Evolutionary conservation across 2,888 invertebrate genomes (phyloP).

Genomic region (Morinoia aosen): DNA sequence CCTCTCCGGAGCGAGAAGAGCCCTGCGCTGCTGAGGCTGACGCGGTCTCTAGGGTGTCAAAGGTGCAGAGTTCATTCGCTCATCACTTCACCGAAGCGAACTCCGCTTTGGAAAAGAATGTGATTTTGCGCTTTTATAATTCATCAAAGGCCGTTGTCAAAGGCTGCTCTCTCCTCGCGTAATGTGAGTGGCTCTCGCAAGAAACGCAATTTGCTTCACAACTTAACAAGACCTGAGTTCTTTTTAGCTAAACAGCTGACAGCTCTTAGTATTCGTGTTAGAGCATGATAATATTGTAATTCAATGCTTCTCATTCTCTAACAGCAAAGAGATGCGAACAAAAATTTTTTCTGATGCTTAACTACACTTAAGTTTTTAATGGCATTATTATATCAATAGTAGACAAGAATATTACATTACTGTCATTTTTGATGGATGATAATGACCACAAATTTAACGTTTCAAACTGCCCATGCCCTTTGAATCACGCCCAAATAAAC

Average conservation of each 20-base stretch:
- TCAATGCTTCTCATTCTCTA: neutral
- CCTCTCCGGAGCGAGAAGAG: neutral
- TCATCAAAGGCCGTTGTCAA: neutral
- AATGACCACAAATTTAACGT: neutral
- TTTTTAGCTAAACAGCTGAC: neutral
- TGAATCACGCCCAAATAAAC: neutral
- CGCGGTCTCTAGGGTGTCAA: constrained; percentile 37
- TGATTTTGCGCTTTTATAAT: constrained; percentile 27
- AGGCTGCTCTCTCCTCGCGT: neutral
- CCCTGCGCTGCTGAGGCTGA: neutral
- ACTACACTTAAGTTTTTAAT: no score
- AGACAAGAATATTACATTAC: neutral
- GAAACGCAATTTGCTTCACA: neutral
- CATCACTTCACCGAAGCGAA: neutral
- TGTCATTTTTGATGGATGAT: neutral
- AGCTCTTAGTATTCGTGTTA: neutral
- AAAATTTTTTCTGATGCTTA: no score
- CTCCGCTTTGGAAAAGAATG: neutral
- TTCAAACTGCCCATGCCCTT: neutral
- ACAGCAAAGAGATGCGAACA: neutral
- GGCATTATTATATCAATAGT: neutral
- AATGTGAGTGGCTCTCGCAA: neutral
- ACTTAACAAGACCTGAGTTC: neutral
- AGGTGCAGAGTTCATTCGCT: neutral
- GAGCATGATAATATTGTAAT: neutral